A percentile compares a stretch with the other conserved stretches of the same genome.
phyloP scores from a whole-genome alignment of 2,888 invertebrate species.

The Athripsodes cinereus region DNA sequence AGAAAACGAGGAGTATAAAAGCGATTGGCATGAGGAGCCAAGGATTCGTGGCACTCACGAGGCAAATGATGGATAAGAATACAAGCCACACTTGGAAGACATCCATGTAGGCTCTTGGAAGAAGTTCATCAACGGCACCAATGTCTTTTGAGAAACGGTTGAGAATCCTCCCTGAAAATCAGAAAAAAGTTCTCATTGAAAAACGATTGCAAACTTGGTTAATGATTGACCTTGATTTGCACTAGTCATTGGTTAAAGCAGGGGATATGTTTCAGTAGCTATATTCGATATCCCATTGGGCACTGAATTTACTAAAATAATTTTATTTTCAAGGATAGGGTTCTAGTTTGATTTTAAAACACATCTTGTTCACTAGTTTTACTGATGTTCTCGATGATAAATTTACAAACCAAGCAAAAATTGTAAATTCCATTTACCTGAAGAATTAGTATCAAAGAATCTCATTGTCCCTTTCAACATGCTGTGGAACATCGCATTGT shows the following conservation, averaged over 20 bases:
- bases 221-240: no score
- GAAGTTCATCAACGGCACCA: slow-evolving; percentile 55
- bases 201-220: no score
- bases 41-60: slow-evolving; percentile 65
- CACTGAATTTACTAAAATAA: no score
- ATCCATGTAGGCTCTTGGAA: slow-evolving; percentile 56
- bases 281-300: no score
- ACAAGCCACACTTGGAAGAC: slow-evolving; percentile 60
- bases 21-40: slow-evolving; percentile 60
- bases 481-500: slow-evolving; percentile 68
- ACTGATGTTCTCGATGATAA: no score
- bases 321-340: no score
- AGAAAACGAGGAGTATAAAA: slow-evolving; percentile 60
- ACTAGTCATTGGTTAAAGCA: no score
- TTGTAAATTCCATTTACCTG: slow-evolving; percentile 50
- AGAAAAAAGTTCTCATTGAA: not conserved
- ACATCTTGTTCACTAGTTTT: no score
- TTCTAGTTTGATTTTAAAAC: no score
- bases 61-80: slow-evolving; percentile 68
- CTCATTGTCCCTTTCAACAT: slow-evolving; percentile 62
- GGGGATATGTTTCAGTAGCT: no score
- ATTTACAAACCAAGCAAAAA: no score
- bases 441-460: slow-evolving; percentile 75
- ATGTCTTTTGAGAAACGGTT: slow-evolving; percentile 75
- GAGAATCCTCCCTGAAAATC: slow-evolving; percentile 53